Percentiles rank a stretch among this genome's conserved stretches.
Evolutionary conservation across 2,113 vertebrate species (phyloP).

Genomic region (Ornithorhynchus anatinus): DNA sequence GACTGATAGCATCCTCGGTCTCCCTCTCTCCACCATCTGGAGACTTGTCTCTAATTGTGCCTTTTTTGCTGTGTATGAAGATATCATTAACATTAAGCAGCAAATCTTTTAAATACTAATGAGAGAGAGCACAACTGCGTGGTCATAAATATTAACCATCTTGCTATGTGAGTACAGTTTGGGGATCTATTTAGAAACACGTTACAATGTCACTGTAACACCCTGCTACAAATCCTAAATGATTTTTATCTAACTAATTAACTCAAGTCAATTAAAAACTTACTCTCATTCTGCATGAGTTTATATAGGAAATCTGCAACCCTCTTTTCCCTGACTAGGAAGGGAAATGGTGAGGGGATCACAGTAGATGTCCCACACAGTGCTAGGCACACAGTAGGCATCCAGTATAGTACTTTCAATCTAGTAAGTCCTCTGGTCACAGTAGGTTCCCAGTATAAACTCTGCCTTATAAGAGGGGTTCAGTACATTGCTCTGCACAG

Average conservation of each 20-base stretch:
- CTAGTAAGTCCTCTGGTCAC: too few relatives aligned
- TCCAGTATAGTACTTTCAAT: too few relatives aligned
- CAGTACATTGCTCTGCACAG: too few relatives aligned
- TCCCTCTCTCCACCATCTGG: too few relatives aligned
- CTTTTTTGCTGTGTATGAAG: slow-evolving; percentile 12
- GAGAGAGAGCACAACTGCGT: slow-evolving; percentile 36
- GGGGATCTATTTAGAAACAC: slow-evolving; percentile 36
- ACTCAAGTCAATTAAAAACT: slow-evolving; percentile 43
- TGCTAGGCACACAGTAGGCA: too few relatives aligned
- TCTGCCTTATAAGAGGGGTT: too few relatives aligned
- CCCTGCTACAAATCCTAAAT: slow-evolving; percentile 21
- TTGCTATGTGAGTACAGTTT: slow-evolving; percentile 37
- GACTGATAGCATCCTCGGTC: too few relatives aligned
- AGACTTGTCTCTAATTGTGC: background rate
- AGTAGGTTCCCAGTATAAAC: too few relatives aligned
- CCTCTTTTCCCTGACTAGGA: too few relatives aligned
- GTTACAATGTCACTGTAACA: slow-evolving; percentile 29
- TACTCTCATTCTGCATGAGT: background rate
- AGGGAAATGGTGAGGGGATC: too few relatives aligned
- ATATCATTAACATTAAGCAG: slow-evolving; percentile 31
- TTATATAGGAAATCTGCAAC: too few relatives aligned
- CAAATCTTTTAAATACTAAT: slow-evolving; percentile 59
- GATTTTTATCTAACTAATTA: slow-evolving; percentile 35
- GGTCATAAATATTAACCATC: slow-evolving; percentile 54
- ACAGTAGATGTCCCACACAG: too few relatives aligned